Evolutionary conservation across 2,113 vertebrate species (phyloP), one percentile per base, ranked within the genome.

Genomic region (Pholis gunnellus): DNA sequence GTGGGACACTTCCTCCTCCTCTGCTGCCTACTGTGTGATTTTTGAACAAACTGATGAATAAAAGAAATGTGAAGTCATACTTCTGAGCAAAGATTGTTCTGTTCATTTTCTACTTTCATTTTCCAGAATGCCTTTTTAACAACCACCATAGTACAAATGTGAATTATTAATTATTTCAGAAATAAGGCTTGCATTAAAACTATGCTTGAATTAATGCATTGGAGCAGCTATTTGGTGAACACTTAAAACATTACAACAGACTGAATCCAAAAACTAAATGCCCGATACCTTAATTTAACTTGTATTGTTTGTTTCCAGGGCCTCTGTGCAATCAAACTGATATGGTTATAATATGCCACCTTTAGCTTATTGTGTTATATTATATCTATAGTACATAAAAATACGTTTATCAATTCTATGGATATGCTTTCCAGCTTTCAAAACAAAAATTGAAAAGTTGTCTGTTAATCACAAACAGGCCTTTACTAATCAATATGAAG

Each of bases 1-100:
- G 2, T 63, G 18, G 54, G 54, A 70, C 20, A 27, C 27, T 4
- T 52, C 64, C 40, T 29, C 4, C 7, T 27, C 70, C 44, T 79
- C 34, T 22, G 25, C 36, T 54, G 27, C 7, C 6, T 0, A 2
- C 27, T 67, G 20, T 40, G 13, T 74, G 29, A 38, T 64, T 74
- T 67, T 60, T 46, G 38, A 59, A 57, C 18, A 38, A 67, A n/a
- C n/a, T 40, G 17, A 64, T 72, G 36, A 63, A 67, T 20, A 64
- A 73, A 78, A 75, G 48, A 40, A 79, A 68, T n/a, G 54, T 27
- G 1, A 50, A 27, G 17, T 36, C 56, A 59, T 13, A 18, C 22
- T 46, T 9, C 25, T 66, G 48, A 20, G 48, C 5, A 59, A 5
- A 66, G 14, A 3, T 15, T 27, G n/a, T 69, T 34, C 4, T 84